Conservation (phyloP, 2,797 vertebrate genomes). For the Orientallactaga sibirica region DNA sequence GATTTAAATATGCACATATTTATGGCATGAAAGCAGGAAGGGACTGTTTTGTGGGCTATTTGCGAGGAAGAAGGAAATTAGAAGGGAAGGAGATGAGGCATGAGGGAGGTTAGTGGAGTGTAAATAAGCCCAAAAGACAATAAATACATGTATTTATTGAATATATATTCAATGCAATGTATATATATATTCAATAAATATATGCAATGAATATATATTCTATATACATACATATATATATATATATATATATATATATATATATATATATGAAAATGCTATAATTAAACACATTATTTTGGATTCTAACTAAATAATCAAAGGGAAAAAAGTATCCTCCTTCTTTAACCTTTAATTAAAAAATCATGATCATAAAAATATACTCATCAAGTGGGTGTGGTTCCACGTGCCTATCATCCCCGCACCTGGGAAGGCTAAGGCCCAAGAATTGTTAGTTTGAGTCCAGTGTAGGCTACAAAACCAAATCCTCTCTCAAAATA, state of each 20-base stretch:
- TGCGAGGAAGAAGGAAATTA: not conserved
- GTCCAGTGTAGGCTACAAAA: not conserved
- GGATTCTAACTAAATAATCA: not conserved
- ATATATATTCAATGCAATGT: no score
- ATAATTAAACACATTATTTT: not conserved
- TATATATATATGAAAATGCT: not conserved
- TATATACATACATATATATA: no score
- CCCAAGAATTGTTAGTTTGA: not conserved
- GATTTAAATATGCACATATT: not conserved
- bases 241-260: not conserved
- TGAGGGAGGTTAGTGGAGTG: not conserved
- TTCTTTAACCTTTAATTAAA: conserved; percentile 47
- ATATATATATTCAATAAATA: no score
- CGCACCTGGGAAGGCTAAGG: not conserved
- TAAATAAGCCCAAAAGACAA: not conserved
- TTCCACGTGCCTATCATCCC: not conserved
- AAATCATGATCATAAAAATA: not conserved
- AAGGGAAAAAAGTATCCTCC: not conserved
- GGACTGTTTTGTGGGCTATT: not conserved
- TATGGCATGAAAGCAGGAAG: not conserved
- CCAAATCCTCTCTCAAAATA: not conserved
- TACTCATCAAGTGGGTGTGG: not conserved
- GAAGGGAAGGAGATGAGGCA: not conserved
- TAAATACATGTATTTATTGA: no score
- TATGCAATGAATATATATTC: no score